Evolutionary conservation across 1,140 invertebrate species (phyloP).

Genomic region (Whitmania pigra): DNA sequence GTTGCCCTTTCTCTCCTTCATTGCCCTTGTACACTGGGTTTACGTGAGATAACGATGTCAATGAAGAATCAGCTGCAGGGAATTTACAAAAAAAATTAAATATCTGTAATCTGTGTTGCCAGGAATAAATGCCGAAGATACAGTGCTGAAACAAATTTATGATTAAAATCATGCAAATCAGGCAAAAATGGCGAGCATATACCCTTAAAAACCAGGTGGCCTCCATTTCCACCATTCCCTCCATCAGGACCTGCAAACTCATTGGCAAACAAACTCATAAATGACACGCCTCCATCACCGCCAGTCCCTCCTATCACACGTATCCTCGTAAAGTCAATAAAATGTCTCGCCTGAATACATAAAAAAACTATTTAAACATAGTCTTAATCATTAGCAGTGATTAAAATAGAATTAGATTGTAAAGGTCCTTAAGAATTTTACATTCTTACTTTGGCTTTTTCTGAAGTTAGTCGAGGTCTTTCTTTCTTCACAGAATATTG

Average conservation of each 20-base stretch:
- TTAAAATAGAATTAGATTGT: too few relatives aligned
- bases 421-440: too few relatives aligned
- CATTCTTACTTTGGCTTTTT: too few relatives aligned
- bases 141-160: too few relatives aligned
- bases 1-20: constrained; percentile 58
- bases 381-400: too few relatives aligned
- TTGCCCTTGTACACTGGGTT: constrained; percentile 50
- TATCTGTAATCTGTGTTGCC: not conserved
- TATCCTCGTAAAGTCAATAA: constrained; percentile 43
- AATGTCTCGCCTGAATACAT: constrained; percentile 25
- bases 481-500: too few relatives aligned
- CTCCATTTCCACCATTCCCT: constrained; percentile 92
- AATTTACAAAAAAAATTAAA: constrained; percentile 1
- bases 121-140: not conserved
- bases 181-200: not conserved
- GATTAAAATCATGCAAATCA: not conserved
- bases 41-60: constrained; percentile 62
- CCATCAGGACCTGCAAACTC: constrained; percentile 85
- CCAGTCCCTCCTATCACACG: constrained; percentile 61
- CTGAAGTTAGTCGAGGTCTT: too few relatives aligned
- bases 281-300: constrained; percentile 79
- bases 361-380: not conserved
- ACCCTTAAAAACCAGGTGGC: constrained; percentile 79
- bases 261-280: constrained; percentile 62
- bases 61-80: constrained; percentile 49